Evolutionary conservation across 2,888 invertebrate species (phyloP), one percentile per base, ranked within the genome.

Genomic region (Phengaris alcon): DNA sequence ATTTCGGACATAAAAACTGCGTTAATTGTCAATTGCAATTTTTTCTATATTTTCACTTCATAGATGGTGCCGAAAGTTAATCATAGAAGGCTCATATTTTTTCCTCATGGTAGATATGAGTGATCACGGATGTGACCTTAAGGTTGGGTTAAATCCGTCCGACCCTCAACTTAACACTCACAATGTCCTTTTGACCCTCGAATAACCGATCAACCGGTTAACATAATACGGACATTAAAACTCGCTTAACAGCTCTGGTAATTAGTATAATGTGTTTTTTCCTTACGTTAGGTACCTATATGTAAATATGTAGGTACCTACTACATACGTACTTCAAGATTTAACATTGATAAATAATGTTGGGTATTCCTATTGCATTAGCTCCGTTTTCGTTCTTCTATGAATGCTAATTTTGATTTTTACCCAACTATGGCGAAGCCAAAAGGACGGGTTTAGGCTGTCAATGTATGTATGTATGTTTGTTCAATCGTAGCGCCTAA

Each of bases 251-350:
- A 15, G 35, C 64, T 35, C 35, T 10, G 64, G 10, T 64, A 64
- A 64, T 64, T 35, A 35, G 35, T 64, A 64, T 64, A 64, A 64
- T 64, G 12, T 35, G 64, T 44, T 64, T 44, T 44, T 35, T 64
- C 35, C 64, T 64, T 44, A 64, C 59, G 3, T 54, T 54, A 54
- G 5, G 5, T 59, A 48, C 3, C 6, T 8, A 48, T 48, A 59
- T 22, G 22, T 22, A 22, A 4, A 35, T 35, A 35, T 35, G 4
- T 4, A 35, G 35, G 22, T 59, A 59, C 59, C 22, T 22, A 59
- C 22, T 35, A 35, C 35, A 15, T 35, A 22, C 0, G 22, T 22
- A 64, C 15, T 44, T 64, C 64, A 44, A 64, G 22, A 57, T 35
- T 35, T 35, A 35, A 35, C 35, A 35, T 35, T 35, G 35, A 35